phyloP scores from a whole-genome alignment of 1,140 invertebrate species.

The Trichonephila inaurata region DNA sequence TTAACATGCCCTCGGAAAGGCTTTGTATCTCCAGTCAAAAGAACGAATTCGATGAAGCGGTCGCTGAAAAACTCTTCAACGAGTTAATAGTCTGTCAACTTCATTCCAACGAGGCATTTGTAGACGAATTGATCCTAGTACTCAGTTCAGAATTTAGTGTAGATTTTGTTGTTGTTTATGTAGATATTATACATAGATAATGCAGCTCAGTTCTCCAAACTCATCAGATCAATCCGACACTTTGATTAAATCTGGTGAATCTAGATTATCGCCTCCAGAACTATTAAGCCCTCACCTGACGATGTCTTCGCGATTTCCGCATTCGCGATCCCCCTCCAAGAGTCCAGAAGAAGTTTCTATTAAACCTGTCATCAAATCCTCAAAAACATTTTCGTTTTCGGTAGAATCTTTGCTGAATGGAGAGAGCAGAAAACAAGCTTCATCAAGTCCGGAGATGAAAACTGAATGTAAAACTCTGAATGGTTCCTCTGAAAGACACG shows the following conservation, averaged over 20 bases:
- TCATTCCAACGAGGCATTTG: neutral
- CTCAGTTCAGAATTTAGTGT: too few relatives aligned
- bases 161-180: neutral
- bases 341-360: slow-evolving; percentile 49
- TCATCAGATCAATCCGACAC: neutral
- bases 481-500: neutral
- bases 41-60: neutral
- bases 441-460: slow-evolving; percentile 51
- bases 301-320: slow-evolving; percentile 29
- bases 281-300: neutral
- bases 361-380: slow-evolving; percentile 15
- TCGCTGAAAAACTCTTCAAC: neutral
- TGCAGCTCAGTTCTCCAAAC: slow-evolving; percentile 51
- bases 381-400: slow-evolving; percentile 64
- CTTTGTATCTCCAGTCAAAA: slow-evolving; percentile 32
- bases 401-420: slow-evolving; percentile 60
- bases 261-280: neutral
- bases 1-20: neutral
- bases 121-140: neutral
- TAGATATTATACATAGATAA: neutral
- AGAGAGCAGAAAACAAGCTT: neutral
- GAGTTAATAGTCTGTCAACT: neutral
- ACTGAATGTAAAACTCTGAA: neutral
- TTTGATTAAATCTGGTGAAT: neutral
- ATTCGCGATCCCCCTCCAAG: slow-evolving; percentile 49